These are phyloP conservation scores for Emydoidea blandingii DNA, from an alignment of 2,797 vertebrate species.

Conservation along the genomic window DNA sequence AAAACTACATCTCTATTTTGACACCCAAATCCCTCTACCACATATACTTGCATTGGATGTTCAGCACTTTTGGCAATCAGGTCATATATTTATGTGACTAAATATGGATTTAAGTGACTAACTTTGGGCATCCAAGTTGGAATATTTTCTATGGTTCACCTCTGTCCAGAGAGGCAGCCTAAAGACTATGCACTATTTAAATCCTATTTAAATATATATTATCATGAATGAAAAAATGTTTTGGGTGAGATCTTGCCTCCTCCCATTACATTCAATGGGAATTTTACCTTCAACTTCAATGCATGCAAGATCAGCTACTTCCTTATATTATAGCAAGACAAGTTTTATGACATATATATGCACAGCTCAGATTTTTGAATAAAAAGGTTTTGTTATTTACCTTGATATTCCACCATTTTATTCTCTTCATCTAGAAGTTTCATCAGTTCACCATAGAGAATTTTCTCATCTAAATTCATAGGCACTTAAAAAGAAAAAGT, in stretches of 20 bases:
- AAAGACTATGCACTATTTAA: not conserved
- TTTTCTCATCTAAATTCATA: slow-evolving; percentile 79
- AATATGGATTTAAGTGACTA: not conserved
- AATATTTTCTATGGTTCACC: not conserved
- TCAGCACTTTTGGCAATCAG: fast-evolving
- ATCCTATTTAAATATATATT: slow-evolving; percentile 43
- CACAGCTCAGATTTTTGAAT: not conserved
- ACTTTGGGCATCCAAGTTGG: not conserved
- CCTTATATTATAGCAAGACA: not conserved
- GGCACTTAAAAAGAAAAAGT: slow-evolving; percentile 74
- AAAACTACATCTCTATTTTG: not conserved
- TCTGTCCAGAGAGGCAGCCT: not conserved
- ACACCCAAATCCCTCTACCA: not conserved
- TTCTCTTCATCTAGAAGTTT: slow-evolving; percentile 83
- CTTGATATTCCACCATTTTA: slow-evolving; percentile 80
- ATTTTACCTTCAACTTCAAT: slow-evolving; percentile 33
- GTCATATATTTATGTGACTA: not conserved
- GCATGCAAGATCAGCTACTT: not conserved
- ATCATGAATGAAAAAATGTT: slow-evolving; percentile 34
- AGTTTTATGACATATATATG: not conserved
- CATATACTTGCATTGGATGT: fast-evolving
- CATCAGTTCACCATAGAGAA: slow-evolving; percentile 82
- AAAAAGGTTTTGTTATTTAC: slow-evolving; percentile 69
- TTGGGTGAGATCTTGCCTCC: not conserved
- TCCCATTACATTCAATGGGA: not conserved